Conservation (phyloP, 2,888 invertebrate genomes). For the Malacosoma neustria region DNA sequence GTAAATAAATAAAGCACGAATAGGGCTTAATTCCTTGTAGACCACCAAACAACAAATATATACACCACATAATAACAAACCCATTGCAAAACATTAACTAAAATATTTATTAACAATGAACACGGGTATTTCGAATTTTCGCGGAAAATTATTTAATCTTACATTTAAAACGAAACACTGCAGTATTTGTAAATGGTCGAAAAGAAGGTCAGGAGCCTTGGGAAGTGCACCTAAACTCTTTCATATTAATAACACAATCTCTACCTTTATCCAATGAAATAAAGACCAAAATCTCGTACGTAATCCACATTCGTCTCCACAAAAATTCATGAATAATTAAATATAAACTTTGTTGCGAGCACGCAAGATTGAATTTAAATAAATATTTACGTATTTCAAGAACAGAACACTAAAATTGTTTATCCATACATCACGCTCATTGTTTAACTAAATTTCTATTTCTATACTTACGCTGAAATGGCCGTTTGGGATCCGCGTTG, state of each 20-base stretch:
- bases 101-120: conserved; percentile 23
- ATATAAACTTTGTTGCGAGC: conserved; percentile 21
- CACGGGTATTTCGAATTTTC: conserved; percentile 42
- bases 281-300: background rate
- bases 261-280: conserved; percentile 11
- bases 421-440: conserved; percentile 68
- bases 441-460: conserved; percentile 70
- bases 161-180: conserved; percentile 53
- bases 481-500: conserved; percentile 39
- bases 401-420: conserved; percentile 50
- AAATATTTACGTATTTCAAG: conserved; percentile 25
- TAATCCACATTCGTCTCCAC: no score
- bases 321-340: conserved; percentile 5
- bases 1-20: no score
- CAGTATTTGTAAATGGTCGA: conserved; percentile 59
- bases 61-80: no score
- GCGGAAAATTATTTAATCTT: conserved; percentile 57
- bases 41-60: no score
- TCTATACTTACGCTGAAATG: conserved; percentile 57
- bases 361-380: conserved; percentile 28
- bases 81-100: conserved; percentile 5
- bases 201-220: conserved; percentile 52
- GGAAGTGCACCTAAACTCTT: conserved; percentile 53
- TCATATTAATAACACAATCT: conserved; percentile 34
- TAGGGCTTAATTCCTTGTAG: no score